These are phyloP conservation scores for Adelphocoris suturalis DNA, from an alignment of 2,888 invertebrate genomes.

Conservation along the genomic window DNA sequence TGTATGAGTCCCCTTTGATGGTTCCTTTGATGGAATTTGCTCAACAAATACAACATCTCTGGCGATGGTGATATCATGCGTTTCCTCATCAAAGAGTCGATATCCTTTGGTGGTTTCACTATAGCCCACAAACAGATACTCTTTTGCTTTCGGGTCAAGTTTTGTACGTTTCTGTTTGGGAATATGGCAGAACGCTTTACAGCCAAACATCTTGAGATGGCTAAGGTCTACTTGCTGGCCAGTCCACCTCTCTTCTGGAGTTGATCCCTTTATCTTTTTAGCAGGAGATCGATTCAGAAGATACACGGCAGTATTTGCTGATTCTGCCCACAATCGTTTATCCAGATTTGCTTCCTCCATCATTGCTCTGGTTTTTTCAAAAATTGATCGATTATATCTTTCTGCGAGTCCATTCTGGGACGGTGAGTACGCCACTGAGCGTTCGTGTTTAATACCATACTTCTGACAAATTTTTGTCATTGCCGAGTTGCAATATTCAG, in stretches of 20 bases:
- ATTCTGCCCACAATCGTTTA: background rate
- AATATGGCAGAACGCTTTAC: conserved; percentile 49
- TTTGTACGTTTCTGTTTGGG: conserved; percentile 46
- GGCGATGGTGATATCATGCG: background rate
- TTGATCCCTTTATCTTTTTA: background rate
- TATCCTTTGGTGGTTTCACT: conserved; percentile 65
- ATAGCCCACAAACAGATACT: conserved; percentile 64
- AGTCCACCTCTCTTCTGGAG: conserved; percentile 33
- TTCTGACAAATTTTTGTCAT: background rate
- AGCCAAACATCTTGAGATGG: conserved; percentile 72
- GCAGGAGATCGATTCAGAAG: conserved; percentile 70
- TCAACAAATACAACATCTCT: conserved; percentile 43
- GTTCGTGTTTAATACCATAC: conserved; percentile 19
- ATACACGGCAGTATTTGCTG: conserved; percentile 55
- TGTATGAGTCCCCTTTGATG: background rate
- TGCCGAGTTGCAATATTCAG: background rate
- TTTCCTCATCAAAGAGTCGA: conserved; percentile 28
- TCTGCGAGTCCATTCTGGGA: conserved; percentile 66
- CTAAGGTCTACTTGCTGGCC: conserved; percentile 43
- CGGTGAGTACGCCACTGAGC: background rate
- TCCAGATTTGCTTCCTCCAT: conserved; percentile 74
- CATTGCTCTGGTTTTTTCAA: conserved; percentile 76
- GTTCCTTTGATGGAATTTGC: background rate
- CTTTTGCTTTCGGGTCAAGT: conserved; percentile 56
- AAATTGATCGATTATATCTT: conserved; percentile 47